phyloP scores from a whole-genome alignment of 1,140 invertebrate species.

The Sminthurides bifidus region DNA sequence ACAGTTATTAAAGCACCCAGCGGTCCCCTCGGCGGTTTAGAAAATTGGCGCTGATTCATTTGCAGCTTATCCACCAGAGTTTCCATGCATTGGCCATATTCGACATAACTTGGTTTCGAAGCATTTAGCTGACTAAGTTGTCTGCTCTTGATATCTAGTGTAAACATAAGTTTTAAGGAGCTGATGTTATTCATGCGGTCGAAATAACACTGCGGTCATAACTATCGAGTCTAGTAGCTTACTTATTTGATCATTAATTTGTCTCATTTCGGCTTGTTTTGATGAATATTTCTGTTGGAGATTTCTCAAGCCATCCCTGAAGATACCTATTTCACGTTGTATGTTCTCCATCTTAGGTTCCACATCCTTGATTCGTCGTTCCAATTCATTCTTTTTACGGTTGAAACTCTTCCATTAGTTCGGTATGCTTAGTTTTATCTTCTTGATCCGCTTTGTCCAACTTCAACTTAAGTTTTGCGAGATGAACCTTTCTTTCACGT shows the following conservation, averaged over 20 bases:
- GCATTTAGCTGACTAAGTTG: background rate
- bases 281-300: background rate
- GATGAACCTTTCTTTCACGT: too few species aligned
- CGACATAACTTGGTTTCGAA: slow-evolving; percentile 5
- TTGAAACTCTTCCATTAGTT: too few species aligned
- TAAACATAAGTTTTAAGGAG: background rate
- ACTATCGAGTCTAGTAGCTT: background rate
- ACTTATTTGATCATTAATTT: background rate
- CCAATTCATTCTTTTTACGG: background rate
- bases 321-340: background rate
- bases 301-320: background rate
- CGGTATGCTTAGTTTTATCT: too few species aligned
- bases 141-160: background rate
- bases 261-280: background rate
- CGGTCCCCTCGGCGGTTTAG: slow-evolving; percentile 17
- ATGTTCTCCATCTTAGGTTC: too few species aligned
- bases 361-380: background rate
- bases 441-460: too few species aligned
- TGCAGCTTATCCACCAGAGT: slow-evolving; percentile 14
- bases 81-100: slow-evolving; percentile 17
- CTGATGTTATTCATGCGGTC: background rate
- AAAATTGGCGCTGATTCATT: slow-evolving; percentile 14
- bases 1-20: slow-evolving; percentile 24
- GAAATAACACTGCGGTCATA: too few species aligned
- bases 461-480: too few species aligned